Conservation (phyloP, 2,113 vertebrate species). For the Hemichromis elongatus region DNA sequence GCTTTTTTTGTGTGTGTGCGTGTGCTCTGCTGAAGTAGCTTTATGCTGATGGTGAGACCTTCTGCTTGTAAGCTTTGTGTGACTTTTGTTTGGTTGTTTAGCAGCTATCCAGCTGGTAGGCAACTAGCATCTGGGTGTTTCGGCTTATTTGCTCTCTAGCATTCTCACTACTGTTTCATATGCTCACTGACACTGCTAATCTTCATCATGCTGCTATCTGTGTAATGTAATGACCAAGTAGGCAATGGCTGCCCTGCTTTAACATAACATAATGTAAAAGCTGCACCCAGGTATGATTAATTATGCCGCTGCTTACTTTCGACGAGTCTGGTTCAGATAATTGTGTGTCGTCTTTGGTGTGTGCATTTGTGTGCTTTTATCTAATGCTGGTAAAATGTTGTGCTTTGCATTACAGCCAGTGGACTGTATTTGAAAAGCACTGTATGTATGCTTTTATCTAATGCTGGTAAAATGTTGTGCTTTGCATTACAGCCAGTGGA, state of each 20-base stretch:
- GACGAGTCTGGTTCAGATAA: neutral
- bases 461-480: no score
- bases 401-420: neutral
- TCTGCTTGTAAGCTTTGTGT: conserved; percentile 22
- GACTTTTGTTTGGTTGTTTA: conserved; percentile 28
- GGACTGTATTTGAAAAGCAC: neutral
- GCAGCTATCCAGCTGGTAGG: conserved; percentile 33
- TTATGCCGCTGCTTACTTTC: neutral
- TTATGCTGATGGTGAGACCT: conserved; percentile 22
- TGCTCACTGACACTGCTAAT: conserved; percentile 30
- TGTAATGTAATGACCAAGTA: conserved; percentile 13
- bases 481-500: neutral
- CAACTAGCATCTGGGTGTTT: conserved; percentile 34
- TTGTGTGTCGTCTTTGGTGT: neutral
- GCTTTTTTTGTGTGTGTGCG: neutral
- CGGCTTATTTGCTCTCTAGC: conserved; percentile 6
- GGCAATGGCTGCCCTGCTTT: conserved; percentile 10
- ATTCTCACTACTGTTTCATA: conserved; percentile 14
- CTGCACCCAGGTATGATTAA: neutral
- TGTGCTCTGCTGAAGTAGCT: conserved; percentile 1
- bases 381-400: neutral
- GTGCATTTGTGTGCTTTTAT: neutral
- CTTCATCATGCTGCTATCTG: conserved; percentile 23
- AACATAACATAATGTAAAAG: neutral
- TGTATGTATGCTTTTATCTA: no score